Conservation (phyloP, 2,888 invertebrate species). For the Ophion costatus region DNA sequence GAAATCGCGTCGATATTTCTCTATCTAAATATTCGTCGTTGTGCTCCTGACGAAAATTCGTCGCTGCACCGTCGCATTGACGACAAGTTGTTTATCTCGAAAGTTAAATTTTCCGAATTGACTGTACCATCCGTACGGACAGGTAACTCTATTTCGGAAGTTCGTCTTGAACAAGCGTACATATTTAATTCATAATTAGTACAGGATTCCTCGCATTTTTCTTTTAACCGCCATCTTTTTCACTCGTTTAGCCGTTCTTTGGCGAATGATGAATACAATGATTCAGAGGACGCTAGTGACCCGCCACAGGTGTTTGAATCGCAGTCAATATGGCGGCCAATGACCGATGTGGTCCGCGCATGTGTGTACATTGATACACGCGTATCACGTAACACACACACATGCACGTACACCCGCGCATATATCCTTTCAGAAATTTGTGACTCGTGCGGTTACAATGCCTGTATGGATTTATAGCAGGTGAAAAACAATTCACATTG, state of each 20-base stretch:
- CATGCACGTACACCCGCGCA: background rate
- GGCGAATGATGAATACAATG: conserved; percentile 23
- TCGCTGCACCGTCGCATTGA: conserved; percentile 1
- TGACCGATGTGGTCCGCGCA: conserved; percentile 19
- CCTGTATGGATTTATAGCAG: conserved; percentile 18
- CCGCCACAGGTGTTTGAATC: conserved; percentile 65
- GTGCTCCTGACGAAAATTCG: conserved; percentile 33
- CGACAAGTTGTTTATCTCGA: background rate
- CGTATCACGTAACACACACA: background rate
- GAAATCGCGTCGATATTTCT: conserved; percentile 52
- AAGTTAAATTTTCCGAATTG: conserved; percentile 5
- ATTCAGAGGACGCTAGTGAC: background rate
- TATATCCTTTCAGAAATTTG: conserved; percentile 20
- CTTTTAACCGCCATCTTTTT: conserved; percentile 11
- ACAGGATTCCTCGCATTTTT: conserved; percentile 36
- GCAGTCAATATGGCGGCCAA: conserved; percentile 54
- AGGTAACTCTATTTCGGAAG: conserved; percentile 19
- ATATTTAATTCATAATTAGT: conserved; percentile 27
- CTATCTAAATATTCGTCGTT: conserved; percentile 32
- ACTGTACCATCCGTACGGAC: conserved; percentile 49
- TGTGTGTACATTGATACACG: background rate
- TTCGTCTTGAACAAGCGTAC: conserved; percentile 35
- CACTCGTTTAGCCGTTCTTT: conserved; percentile 22
- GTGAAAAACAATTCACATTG: background rate
- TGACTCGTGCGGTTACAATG: conserved; percentile 6